Evolutionary conservation across 2,888 invertebrate species (phyloP).

Genomic region (Sesia bembeciformis): DNA sequence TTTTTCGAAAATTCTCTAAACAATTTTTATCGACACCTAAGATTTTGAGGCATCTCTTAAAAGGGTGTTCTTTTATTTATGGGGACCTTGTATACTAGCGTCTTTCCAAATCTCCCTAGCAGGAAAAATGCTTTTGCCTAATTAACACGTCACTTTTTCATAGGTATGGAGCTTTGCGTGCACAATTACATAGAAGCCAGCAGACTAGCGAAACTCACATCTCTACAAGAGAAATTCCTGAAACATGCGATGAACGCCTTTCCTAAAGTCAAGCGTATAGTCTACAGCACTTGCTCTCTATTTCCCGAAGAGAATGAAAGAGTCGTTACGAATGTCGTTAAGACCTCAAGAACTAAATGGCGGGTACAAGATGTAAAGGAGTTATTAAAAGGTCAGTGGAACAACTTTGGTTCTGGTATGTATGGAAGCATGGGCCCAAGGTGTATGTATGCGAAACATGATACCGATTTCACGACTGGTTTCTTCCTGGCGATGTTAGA

Average conservation of each 20-base stretch:
- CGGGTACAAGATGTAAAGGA: conserved; percentile 77
- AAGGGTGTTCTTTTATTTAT: too few relatives aligned
- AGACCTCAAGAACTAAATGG: conserved; percentile 71
- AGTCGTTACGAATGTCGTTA: conserved; percentile 84
- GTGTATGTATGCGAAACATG: conserved; percentile 86
- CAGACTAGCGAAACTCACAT: conserved; percentile 79
- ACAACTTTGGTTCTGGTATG: conserved; percentile 77
- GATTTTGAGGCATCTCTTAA: too few relatives aligned
- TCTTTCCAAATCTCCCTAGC: too few relatives aligned
- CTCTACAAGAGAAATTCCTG: conserved; percentile 87
- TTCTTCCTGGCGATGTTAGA: conserved; percentile 96
- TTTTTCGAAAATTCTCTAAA: too few relatives aligned
- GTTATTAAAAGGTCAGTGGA: conserved; percentile 78
- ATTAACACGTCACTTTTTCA: conserved; percentile 1
- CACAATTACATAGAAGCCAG: conserved; percentile 57
- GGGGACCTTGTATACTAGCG: too few relatives aligned
- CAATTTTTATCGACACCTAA: too few relatives aligned
- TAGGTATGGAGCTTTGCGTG: conserved; percentile 59
- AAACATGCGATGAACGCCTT: conserved; percentile 89
- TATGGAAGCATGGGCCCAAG: conserved; percentile 79
- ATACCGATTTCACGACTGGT: conserved; percentile 89
- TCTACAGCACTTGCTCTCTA: conserved; percentile 97
- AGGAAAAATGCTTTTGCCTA: too few relatives aligned
- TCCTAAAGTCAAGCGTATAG: conserved; percentile 87
- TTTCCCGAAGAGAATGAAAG: conserved; percentile 94